A percentile compares a stretch with the other conserved stretches of the same genome.
Conservation (phyloP, 2,113 vertebrate species). For the Scalopus aquaticus region DNA sequence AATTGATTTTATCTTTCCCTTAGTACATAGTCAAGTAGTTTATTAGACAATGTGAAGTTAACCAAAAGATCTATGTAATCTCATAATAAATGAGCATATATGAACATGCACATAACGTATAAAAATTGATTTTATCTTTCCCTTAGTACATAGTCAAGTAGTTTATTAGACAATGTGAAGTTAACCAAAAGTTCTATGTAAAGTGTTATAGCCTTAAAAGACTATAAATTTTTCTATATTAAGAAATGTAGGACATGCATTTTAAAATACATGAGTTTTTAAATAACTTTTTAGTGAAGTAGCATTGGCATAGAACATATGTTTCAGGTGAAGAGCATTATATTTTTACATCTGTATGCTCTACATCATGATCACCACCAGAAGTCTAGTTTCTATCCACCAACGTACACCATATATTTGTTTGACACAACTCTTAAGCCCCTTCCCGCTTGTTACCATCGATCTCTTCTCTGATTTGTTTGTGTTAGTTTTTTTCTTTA, state of each 20-base stretch:
- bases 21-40: background rate
- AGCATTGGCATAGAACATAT: background rate
- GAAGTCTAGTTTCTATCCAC: background rate
- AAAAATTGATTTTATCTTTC: constrained; percentile 6
- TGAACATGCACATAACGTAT: background rate
- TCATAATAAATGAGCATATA: constrained; percentile 45
- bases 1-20: constrained; percentile 9
- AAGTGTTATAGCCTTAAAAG: background rate
- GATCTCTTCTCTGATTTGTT: background rate
- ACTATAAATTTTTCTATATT: background rate
- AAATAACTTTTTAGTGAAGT: background rate
- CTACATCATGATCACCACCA: background rate
- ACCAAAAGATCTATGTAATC: background rate
- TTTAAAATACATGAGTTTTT: constrained; percentile 13
- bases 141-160: background rate
- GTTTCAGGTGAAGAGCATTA: background rate
- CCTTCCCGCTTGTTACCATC: background rate
- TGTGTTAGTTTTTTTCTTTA: too few relatives aligned
- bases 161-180: constrained; percentile 32
- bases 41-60: constrained; percentile 44
- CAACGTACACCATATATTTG: background rate
- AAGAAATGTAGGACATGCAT: background rate
- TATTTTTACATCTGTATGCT: background rate
- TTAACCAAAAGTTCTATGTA: background rate
- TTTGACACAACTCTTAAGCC: background rate